phyloP scores from a whole-genome alignment of 2,797 vertebrate genomes.

The Uromys caudimaculatus region DNA sequence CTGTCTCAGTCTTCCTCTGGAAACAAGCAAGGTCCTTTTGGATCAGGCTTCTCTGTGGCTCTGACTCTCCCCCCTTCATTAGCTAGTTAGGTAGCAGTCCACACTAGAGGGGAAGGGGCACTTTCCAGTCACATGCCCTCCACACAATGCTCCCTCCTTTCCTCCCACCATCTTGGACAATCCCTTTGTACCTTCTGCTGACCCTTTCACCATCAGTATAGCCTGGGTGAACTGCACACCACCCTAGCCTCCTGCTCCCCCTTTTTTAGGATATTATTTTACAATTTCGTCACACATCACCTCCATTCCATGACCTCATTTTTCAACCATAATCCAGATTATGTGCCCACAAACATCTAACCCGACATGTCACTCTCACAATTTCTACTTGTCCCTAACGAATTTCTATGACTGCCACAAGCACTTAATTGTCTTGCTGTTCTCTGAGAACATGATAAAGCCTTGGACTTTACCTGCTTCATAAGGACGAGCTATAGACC shows the following conservation, averaged over 20 bases:
- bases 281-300: neutral
- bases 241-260: neutral
- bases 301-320: neutral
- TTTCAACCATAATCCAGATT: neutral
- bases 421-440: neutral
- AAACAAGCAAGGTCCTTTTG: neutral
- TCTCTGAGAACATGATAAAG: neutral
- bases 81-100: neutral
- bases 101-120: neutral
- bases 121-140: neutral
- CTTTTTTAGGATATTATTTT: neutral
- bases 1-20: neutral
- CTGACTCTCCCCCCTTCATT: neutral
- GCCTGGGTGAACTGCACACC: accelerated
- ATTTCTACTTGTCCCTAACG: neutral
- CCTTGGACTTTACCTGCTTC: neutral
- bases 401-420: neutral
- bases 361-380: neutral
- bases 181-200: too few relatives aligned
- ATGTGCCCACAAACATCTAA: neutral
- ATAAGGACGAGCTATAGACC: neutral
- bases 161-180: neutral
- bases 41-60: neutral
- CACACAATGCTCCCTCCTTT: accelerated
- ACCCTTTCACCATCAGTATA: neutral